Evolutionary conservation across 2,797 vertebrate genomes (phyloP).

Genomic region (Phyllotis vaccarum): DNA sequence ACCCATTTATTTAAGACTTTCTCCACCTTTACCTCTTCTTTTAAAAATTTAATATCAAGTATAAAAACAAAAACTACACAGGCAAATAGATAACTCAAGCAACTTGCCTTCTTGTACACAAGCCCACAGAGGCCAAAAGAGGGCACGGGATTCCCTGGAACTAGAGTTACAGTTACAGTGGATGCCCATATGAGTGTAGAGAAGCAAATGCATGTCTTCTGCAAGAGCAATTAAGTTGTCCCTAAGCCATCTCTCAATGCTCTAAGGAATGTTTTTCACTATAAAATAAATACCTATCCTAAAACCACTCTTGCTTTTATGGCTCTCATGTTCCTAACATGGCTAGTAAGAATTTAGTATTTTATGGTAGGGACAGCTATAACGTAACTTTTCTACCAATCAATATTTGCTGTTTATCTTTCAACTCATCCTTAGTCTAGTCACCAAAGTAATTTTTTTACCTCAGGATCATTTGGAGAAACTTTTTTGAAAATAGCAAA

Average conservation of each 20-base stretch:
- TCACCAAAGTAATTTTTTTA: background rate
- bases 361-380: conserved; percentile 14
- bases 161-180: background rate
- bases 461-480: conserved; percentile 9
- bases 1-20: conserved; percentile 2
- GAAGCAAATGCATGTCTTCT: background rate
- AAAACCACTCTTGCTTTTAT: background rate
- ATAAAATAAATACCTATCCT: background rate
- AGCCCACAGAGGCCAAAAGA: background rate
- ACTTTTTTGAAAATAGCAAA: background rate
- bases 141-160: background rate
- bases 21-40: background rate
- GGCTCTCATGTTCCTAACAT: background rate
- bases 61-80: conserved; percentile 1
- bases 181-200: background rate
- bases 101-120: background rate
- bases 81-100: background rate
- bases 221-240: background rate
- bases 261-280: background rate
- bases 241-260: background rate
- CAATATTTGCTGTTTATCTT: conserved; percentile 26
- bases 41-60: conserved; percentile 37
- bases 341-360: conserved; percentile 12
- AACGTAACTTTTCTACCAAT: background rate
- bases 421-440: conserved; percentile 19